Evolutionary conservation across 2,888 invertebrate species (phyloP).

Genomic region (Stenichneumon culpator): DNA sequence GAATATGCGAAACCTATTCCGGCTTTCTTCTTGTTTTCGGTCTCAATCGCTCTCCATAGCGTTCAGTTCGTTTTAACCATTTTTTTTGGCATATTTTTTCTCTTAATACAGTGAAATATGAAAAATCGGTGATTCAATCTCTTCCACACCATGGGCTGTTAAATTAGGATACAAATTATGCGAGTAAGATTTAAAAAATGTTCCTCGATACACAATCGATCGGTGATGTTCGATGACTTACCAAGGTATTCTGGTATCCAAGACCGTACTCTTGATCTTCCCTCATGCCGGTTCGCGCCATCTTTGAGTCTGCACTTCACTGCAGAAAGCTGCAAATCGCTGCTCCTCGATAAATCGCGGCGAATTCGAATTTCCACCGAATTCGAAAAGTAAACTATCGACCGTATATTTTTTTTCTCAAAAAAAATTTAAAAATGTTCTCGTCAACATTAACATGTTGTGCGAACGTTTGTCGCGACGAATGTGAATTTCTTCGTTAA

Average conservation of each 20-base stretch:
- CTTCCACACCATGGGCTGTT: background rate
- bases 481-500: conserved; percentile 16
- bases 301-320: conserved; percentile 65
- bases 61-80: background rate
- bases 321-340: conserved; percentile 11
- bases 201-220: background rate
- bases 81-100: background rate
- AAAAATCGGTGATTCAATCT: background rate
- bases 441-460: background rate
- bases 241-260: conserved; percentile 90
- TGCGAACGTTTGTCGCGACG: background rate
- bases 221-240: conserved; percentile 83
- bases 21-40: background rate
- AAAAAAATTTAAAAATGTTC: background rate
- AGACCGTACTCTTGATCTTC: conserved; percentile 89
- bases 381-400: background rate
- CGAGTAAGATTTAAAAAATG: background rate
- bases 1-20: too few species aligned
- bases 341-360: conserved; percentile 4
- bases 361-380: background rate
- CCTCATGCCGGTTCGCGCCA: conserved; percentile 77
- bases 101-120: background rate
- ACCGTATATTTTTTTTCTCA: background rate
- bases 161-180: background rate
- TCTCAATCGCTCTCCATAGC: background rate